These are phyloP conservation scores for Conchocele bisecta DNA, from an alignment of 2,888 invertebrate genomes.

Conservation along the genomic window DNA sequence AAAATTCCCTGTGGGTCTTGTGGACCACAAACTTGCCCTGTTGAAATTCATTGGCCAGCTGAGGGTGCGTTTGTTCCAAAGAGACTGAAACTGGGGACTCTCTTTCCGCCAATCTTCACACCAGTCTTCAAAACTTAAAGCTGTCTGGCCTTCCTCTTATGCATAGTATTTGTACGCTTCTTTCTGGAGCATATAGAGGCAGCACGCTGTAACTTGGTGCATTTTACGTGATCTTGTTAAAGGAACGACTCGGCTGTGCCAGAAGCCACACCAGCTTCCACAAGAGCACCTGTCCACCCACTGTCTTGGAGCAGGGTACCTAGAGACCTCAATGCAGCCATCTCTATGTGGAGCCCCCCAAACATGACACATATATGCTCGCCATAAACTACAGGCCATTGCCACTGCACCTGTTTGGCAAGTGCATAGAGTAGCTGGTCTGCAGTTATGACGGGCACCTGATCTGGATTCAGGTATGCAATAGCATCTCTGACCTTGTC, in stretches of 20 bases:
- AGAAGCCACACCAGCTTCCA: slow-evolving; percentile 46
- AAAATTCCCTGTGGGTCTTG: too few species aligned
- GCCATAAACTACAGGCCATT: too few species aligned
- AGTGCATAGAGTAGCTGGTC: slow-evolving; percentile 2
- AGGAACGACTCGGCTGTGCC: slow-evolving; percentile 61
- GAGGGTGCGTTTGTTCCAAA: too few species aligned
- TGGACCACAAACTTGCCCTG: too few species aligned
- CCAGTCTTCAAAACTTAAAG: too few species aligned
- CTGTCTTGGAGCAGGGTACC: slow-evolving; percentile 15
- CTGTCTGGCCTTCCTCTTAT: too few species aligned
- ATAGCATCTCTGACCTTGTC: background rate
- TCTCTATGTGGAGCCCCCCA: background rate
- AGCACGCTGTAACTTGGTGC: slow-evolving; percentile 56
- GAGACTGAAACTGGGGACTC: too few species aligned
- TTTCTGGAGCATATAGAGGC: slow-evolving; percentile 39
- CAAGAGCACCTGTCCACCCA: slow-evolving; percentile 42
- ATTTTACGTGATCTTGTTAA: slow-evolving; percentile 52
- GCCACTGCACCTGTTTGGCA: too few species aligned
- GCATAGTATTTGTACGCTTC: slow-evolving; percentile 4
- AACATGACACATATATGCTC: background rate
- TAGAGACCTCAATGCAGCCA: slow-evolving; percentile 4
- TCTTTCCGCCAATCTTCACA: too few species aligned
- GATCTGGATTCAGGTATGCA: background rate
- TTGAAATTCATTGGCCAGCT: too few species aligned
- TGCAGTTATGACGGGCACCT: background rate